phyloP scores from a whole-genome alignment of 2,888 invertebrate species.

The Steinernema hermaphroditum region DNA sequence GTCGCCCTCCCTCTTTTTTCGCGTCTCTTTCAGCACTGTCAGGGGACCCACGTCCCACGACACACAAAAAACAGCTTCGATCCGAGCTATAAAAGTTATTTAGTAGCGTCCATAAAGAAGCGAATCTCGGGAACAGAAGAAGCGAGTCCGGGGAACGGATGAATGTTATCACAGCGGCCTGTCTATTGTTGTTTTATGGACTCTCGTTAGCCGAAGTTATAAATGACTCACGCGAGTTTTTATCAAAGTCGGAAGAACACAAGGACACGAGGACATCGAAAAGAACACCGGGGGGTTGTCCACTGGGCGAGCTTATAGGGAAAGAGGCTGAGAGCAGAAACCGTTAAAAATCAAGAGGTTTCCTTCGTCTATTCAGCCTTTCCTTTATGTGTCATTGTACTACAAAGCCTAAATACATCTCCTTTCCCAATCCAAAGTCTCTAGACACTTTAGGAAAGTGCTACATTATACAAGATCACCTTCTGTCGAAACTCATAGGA shows the following conservation, averaged over 20 bases:
- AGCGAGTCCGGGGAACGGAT: neutral
- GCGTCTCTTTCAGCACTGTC: neutral
- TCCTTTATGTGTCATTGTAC: no score
- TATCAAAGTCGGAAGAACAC: neutral
- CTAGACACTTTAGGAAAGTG: no score
- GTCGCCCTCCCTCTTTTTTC: neutral
- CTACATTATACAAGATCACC: no score
- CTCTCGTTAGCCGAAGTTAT: conserved; percentile 7
- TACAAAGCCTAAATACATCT: neutral
- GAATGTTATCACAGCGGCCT: conserved; percentile 6
- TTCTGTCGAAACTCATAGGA: no score
- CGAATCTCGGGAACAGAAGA: neutral
- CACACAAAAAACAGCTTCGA: conserved; percentile 1
- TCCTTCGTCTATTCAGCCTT: no score
- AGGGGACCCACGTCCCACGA: neutral
- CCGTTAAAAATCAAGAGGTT: neutral
- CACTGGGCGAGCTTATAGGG: neutral
- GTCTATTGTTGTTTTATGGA: conserved; percentile 14
- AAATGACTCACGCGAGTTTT: neutral
- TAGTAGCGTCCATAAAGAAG: neutral
- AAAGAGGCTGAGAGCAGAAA: neutral
- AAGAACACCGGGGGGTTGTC: neutral
- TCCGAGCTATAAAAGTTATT: conserved; percentile 6
- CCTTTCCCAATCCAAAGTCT: neutral
- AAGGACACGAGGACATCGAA: neutral